A percentile compares a stretch with the other conserved stretches of the same genome.
Evolutionary conservation across 2,888 invertebrate species (phyloP).

Genomic region (Cancer borealis): DNA sequence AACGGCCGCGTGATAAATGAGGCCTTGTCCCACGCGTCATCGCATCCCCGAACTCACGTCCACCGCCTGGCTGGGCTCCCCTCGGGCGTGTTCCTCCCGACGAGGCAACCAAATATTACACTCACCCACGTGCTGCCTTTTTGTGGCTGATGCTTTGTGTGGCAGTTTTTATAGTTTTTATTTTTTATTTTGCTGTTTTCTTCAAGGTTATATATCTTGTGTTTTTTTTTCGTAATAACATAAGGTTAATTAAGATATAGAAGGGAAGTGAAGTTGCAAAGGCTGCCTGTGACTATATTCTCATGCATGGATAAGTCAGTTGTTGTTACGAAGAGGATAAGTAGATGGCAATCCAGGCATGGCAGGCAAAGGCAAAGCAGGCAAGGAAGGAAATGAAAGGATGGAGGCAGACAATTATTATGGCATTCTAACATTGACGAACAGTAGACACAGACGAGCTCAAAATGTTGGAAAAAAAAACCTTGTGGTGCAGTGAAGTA

Average conservation of each 20-base stretch:
- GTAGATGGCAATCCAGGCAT: no score
- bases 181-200: background rate
- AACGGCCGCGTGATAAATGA: background rate
- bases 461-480: background rate
- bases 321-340: no score
- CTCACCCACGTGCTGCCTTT: background rate
- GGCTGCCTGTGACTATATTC: no score
- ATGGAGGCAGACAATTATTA: background rate
- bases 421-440: background rate
- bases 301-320: no score
- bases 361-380: background rate
- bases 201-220: no score
- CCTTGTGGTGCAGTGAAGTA: background rate
- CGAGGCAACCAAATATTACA: background rate
- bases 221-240: no score
- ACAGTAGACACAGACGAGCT: background rate
- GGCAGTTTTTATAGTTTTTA: background rate
- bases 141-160: background rate
- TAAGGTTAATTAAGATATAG: background rate
- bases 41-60: background rate
- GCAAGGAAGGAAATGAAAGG: background rate
- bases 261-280: no score
- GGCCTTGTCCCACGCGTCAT: background rate
- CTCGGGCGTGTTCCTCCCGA: background rate
- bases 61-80: background rate